Conservation (phyloP, 2,888 invertebrate species). For the Ochlodes sylvanus region DNA sequence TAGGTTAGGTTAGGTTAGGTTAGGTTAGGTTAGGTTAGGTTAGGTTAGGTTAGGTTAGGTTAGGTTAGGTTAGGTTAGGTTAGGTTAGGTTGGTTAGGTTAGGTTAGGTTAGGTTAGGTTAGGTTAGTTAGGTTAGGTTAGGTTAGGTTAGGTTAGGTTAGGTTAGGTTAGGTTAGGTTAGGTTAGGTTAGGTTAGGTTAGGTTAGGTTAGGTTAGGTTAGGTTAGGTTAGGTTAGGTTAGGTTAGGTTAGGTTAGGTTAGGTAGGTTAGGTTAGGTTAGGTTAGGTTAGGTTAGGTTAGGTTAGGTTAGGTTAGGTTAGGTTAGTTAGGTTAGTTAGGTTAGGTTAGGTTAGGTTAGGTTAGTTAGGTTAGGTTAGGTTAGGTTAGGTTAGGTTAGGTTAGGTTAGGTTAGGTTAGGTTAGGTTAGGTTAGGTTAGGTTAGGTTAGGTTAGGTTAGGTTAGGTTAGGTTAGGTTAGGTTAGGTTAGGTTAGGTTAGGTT, state of each 20-base stretch:
- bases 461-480: too few species aligned
- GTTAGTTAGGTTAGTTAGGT: conserved; percentile 1
- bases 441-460: too few species aligned
- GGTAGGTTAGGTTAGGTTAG: conserved; percentile 4
- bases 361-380: conserved; percentile 4
- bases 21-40: conserved; percentile 4
- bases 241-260: conserved; percentile 4
- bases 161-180: conserved; percentile 4
- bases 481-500: too few species aligned
- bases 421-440: too few species aligned
- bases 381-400: too few species aligned
- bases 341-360: conserved; percentile 4
- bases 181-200: conserved; percentile 4
- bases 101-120: conserved; percentile 4
- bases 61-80: conserved; percentile 4
- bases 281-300: conserved; percentile 4
- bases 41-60: conserved; percentile 4
- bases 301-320: conserved; percentile 4
- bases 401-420: too few species aligned
- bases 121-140: conserved; percentile 4
- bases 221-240: conserved; percentile 4
- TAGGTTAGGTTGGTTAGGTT: conserved; percentile 4
- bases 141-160: conserved; percentile 4
- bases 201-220: conserved; percentile 4
- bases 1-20: conserved; percentile 4